phyloP scores from a whole-genome alignment of 2,797 vertebrate species.

The Fringilla coelebs region DNA sequence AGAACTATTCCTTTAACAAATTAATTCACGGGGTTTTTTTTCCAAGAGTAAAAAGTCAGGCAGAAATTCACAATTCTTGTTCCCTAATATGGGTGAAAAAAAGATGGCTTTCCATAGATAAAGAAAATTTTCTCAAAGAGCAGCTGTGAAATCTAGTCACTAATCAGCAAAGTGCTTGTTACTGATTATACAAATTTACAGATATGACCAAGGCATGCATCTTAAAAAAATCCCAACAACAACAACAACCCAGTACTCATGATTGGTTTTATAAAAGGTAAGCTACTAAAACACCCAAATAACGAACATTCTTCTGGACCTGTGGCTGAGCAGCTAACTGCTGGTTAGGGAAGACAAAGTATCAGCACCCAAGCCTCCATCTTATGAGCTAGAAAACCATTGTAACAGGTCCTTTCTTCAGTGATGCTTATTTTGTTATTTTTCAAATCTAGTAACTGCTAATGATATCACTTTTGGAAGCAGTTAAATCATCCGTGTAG shows the following conservation, averaged over 20 bases:
- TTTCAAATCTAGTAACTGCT: neutral
- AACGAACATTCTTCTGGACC: neutral
- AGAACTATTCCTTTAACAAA: neutral
- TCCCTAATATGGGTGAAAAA: neutral
- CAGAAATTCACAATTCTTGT: neutral
- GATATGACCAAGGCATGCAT: neutral
- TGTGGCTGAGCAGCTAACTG: neutral
- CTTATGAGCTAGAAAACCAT: neutral
- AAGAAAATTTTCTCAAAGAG: neutral
- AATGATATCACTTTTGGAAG: neutral
- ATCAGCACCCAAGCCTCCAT: neutral
- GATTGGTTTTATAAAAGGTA: neutral
- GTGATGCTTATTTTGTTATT: neutral
- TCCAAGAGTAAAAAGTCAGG: neutral
- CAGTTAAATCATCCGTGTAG: neutral
- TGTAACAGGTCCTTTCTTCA: neutral
- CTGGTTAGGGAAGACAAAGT: neutral
- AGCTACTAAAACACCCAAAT: neutral
- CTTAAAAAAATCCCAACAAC: neutral
- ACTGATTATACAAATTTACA: neutral
- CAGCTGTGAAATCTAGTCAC: neutral
- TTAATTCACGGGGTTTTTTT: neutral
- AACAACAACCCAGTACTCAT: neutral
- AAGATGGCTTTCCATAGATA: neutral
- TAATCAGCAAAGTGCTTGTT: neutral